Conservation (phyloP, 1,140 invertebrate genomes). For the Diplogasteroides magnus region DNA sequence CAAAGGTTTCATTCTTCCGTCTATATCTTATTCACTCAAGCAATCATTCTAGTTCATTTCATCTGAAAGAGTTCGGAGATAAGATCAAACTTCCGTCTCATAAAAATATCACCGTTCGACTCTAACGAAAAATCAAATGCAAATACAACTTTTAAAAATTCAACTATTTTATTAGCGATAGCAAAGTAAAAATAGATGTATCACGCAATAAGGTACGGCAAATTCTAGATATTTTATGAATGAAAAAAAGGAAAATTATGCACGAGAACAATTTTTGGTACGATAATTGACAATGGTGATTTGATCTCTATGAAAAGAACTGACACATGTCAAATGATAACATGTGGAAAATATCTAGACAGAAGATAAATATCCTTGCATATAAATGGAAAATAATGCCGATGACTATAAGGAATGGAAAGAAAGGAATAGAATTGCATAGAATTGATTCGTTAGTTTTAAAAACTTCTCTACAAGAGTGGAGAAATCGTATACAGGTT, state of each 20-base stretch:
- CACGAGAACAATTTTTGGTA: no score
- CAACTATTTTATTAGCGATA: background rate
- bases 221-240: background rate
- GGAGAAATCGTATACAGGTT: slow-evolving; percentile 2
- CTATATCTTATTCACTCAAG: no score
- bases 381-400: background rate
- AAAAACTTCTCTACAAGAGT: no score
- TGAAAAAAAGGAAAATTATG: background rate
- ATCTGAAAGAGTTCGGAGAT: no score
- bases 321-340: no score
- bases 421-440: no score
- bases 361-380: background rate
- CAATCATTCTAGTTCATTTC: no score
- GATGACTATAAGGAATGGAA: background rate
- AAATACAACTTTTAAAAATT: background rate
- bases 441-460: no score
- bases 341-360: no score
- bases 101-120: background rate
- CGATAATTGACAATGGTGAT: no score
- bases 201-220: background rate
- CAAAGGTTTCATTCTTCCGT: no score
- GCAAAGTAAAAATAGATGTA: background rate
- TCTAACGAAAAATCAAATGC: background rate
- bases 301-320: no score
- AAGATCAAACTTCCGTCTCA: background rate